Percentiles rank a stretch among this genome's conserved stretches.
Conservation (phyloP, 2,113 vertebrate species). For the Petromus typicus region DNA sequence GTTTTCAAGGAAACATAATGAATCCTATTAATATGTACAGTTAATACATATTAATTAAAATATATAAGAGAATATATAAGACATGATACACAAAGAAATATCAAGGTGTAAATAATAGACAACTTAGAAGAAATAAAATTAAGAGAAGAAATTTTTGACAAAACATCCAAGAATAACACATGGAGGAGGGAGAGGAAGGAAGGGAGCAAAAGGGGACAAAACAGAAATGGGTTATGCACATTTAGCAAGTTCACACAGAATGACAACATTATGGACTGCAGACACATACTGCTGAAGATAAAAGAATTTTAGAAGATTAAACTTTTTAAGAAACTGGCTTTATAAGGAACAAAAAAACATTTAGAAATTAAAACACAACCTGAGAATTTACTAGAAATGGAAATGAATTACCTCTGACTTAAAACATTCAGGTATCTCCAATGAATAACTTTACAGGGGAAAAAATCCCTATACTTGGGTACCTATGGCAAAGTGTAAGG, state of each 20-base stretch:
- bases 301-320: neutral
- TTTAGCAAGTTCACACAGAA: neutral
- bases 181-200: neutral
- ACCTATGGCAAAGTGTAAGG: neutral
- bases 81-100: constrained; percentile 1
- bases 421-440: neutral
- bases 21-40: neutral
- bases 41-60: neutral
- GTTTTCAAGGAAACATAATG: neutral
- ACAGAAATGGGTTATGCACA: neutral
- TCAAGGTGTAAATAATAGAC: neutral
- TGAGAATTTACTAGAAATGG: neutral
- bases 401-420: neutral
- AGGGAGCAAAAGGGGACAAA: neutral
- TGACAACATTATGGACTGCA: neutral
- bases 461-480: neutral
- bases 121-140: neutral
- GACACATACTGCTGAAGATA: neutral
- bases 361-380: neutral
- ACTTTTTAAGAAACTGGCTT: neutral
- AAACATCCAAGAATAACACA: neutral
- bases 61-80: neutral
- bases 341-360: neutral
- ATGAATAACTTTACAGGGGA: neutral
- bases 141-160: neutral